Evolutionary conservation across 2,888 invertebrate species (phyloP).

Genomic region (Apoda limacodes): DNA sequence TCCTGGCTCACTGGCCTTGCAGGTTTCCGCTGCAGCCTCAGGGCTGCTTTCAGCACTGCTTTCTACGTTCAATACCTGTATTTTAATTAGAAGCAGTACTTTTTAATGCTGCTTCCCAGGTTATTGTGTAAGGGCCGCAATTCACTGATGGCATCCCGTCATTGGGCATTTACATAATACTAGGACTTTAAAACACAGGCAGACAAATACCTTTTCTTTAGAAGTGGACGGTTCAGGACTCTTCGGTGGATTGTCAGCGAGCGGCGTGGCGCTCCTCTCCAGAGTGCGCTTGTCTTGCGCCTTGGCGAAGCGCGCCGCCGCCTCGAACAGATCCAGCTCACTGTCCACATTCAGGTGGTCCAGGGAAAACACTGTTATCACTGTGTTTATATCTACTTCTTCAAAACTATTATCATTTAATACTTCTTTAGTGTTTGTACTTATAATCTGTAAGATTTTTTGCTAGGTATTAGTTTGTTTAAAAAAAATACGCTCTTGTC

Average conservation of each 20-base stretch:
- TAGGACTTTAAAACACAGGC: too few relatives aligned
- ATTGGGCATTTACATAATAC: too few relatives aligned
- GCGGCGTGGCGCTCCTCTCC: conserved; percentile 40
- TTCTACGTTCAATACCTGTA: conserved; percentile 49
- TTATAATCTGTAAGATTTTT: conserved; percentile 82
- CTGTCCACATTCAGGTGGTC: conserved; percentile 79
- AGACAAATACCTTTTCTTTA: conserved; percentile 33
- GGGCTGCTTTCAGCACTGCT: conserved; percentile 59
- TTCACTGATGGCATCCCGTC: too few relatives aligned
- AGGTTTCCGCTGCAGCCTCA: conserved; percentile 32
- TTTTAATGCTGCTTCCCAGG: background rate
- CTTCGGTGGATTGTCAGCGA: conserved; percentile 33
- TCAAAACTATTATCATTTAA: conserved; percentile 81
- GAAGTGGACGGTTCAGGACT: conserved; percentile 53
- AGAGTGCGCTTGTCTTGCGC: conserved; percentile 39
- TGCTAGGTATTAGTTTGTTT: background rate
- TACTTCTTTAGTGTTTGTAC: conserved; percentile 80
- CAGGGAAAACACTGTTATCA: conserved; percentile 80
- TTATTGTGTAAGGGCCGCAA: background rate
- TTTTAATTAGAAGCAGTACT: background rate
- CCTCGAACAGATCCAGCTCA: conserved; percentile 82
- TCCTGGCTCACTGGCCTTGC: conserved; percentile 36
- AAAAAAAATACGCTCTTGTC: background rate
- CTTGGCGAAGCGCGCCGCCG: conserved; percentile 70
- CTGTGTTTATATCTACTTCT: conserved; percentile 80